Conservation (phyloP, 2,797 vertebrate genomes). For the Gallinago stenura region DNA sequence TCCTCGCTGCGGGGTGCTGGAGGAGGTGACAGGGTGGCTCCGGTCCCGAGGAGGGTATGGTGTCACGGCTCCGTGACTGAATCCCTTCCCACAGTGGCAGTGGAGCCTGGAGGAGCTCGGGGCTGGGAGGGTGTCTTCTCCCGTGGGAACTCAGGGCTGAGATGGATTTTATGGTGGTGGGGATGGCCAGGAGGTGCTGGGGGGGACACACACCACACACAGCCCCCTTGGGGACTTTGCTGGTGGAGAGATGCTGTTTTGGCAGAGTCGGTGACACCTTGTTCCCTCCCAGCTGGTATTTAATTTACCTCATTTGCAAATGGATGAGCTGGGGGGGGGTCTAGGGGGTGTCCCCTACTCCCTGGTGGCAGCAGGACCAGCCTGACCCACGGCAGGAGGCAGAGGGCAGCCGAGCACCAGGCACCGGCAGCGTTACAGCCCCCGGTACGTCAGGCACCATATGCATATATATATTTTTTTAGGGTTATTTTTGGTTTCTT, state of each 20-base stretch:
- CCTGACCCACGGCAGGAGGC: neutral
- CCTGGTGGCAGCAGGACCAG: neutral
- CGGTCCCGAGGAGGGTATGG: neutral
- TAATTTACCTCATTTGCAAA: neutral
- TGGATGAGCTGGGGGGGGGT: neutral
- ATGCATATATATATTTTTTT: neutral
- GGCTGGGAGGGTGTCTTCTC: no score
- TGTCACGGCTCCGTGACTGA: neutral
- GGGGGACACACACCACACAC: no score
- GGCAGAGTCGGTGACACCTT: neutral
- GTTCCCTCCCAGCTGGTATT: neutral
- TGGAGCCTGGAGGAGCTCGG: neutral
- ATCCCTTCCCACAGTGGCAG: neutral
- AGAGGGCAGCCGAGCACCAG: neutral
- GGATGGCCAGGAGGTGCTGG: no score
- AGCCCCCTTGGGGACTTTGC: no score
- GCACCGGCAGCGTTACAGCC: accelerated
- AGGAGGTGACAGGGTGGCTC: accelerated
- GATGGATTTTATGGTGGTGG: no score
- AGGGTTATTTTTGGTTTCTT: accelerated
- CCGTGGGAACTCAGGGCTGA: no score
- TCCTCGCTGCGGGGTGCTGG: accelerated
- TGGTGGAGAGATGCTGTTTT: no score
- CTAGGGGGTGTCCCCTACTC: no score
- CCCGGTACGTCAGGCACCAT: accelerated